Evolutionary conservation across 1,140 invertebrate genomes (phyloP).

Genomic region (Eurytemora carolleeae): DNA sequence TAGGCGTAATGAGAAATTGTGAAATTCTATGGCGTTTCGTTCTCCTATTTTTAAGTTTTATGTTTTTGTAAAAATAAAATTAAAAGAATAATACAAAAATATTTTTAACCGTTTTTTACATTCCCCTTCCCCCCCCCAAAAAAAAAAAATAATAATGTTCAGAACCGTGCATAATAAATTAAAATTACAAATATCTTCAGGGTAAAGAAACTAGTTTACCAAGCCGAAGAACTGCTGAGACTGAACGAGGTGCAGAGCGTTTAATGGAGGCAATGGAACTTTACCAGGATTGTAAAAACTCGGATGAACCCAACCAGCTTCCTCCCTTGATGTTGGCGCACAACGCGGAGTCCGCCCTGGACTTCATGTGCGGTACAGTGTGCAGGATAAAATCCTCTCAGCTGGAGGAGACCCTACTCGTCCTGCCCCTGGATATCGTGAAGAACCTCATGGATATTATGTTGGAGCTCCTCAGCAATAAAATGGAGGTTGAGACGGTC

Average conservation of each 20-base stretch:
- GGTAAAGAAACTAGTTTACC: constrained; percentile 52
- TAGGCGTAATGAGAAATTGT: too few relatives aligned
- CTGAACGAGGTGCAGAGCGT: constrained; percentile 58
- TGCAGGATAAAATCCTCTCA: constrained; percentile 39
- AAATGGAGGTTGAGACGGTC: constrained; percentile 49
- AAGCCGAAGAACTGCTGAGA: constrained; percentile 69
- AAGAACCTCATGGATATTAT: constrained; percentile 53
- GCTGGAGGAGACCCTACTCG: constrained; percentile 63
- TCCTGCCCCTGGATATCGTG: constrained; percentile 61
- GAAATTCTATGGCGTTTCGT: too few relatives aligned
- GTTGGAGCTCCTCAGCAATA: constrained; percentile 38
- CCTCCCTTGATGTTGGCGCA: constrained; percentile 6
- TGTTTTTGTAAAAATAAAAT: too few relatives aligned
- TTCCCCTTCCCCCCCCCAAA: too few relatives aligned
- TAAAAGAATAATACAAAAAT: too few relatives aligned
- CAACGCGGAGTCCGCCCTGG: not conserved
- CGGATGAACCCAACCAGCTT: not conserved
- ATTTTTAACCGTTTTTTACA: too few relatives aligned
- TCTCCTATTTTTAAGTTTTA: too few relatives aligned
- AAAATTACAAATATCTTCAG: too few relatives aligned
- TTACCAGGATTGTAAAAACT: not conserved
- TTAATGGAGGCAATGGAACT: constrained; percentile 4
- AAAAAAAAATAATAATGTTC: too few relatives aligned
- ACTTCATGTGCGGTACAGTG: not conserved
- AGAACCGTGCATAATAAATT: too few relatives aligned